Base-by-base conservation (phyloP, 2,113 vertebrate genomes). In the Gnathonemus echidnorhynchus region DNA sequence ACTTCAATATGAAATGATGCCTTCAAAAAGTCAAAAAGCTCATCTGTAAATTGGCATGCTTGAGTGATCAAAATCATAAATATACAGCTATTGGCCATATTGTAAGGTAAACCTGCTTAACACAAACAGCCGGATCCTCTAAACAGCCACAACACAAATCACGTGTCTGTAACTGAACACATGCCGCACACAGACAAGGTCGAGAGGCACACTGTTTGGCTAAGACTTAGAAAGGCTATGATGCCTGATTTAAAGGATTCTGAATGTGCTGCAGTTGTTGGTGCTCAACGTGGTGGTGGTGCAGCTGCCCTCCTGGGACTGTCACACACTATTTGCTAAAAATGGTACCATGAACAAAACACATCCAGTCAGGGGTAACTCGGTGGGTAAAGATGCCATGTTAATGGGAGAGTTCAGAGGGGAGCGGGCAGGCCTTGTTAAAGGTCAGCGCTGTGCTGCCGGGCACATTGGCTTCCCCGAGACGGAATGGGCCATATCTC, bases 1-100 rank as follows among this genome's bases (percentile, higher is more conserved):
- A 88, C 91, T 46, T 74, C 70, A 89, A 89, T 92, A 92, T 92
- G 88, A 90, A 92, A 85, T 91, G 86, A 92, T 90, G 88, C 91
- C 89, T 92, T 92, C 90, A 89, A 89, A 50, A 87, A 77, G 89
- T 92, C 90, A 89, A 89, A 50, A 87, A 66, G 90, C 89, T 13
- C 24, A 13, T 49, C 15, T 74, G 62, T 39, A 46, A 45, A 89
- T 66, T 2, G 27, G 27, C 8, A 9, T 13, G 48, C 27, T 10
- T 50, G 27, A 58, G n/a, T 27, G 11, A 49, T 11, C 87, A 46
- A 62, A 56, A 49, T 24, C 87, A 66, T 70, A 39, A 45, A 62
- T 27, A 70, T 70, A 31, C 27, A 35, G 1, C 13, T 27, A 74
- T 27, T 15, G 27, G 27, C 27, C 27, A 74, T 27, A 31, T 74